Conservation (phyloP, 2,797 vertebrate species). For the Cuniculus paca region DNA sequence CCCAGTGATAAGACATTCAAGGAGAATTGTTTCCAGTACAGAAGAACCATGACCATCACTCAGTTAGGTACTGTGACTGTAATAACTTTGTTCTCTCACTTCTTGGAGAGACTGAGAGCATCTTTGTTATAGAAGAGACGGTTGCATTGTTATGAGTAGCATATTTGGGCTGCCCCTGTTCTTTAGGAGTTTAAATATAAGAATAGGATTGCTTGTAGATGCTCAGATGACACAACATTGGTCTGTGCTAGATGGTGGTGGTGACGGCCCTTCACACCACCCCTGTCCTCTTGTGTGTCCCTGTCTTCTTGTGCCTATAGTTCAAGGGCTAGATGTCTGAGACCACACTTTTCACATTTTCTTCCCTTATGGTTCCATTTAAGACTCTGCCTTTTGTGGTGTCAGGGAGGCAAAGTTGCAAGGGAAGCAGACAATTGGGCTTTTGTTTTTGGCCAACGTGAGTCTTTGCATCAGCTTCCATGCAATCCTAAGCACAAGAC, state of each 20-base stretch:
- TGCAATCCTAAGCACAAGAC: background rate
- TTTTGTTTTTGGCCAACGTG: background rate
- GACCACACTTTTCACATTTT: background rate
- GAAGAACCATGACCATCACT: background rate
- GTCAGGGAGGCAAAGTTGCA: background rate
- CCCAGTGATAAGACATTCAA: background rate
- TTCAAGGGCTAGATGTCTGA: background rate
- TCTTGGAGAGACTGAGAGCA: background rate
- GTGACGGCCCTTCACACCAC: background rate
- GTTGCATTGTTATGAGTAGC: background rate
- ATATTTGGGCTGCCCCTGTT: background rate
- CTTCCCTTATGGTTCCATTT: background rate
- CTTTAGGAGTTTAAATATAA: background rate
- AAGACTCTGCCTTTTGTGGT: background rate
- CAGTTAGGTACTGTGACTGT: background rate
- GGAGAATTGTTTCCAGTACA: background rate
- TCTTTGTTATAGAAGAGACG: background rate
- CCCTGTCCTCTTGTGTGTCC: background rate
- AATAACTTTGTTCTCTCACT: background rate
- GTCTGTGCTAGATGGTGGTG: background rate
- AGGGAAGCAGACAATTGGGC: background rate
- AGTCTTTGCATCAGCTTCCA: background rate
- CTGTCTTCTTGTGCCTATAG: too few relatives aligned
- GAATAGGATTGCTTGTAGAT: background rate
- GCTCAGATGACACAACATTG: accelerated